These are phyloP conservation scores for Myrmophylax atrothorax DNA, from an alignment of 2,113 vertebrate genomes.

Conservation along the genomic window DNA sequence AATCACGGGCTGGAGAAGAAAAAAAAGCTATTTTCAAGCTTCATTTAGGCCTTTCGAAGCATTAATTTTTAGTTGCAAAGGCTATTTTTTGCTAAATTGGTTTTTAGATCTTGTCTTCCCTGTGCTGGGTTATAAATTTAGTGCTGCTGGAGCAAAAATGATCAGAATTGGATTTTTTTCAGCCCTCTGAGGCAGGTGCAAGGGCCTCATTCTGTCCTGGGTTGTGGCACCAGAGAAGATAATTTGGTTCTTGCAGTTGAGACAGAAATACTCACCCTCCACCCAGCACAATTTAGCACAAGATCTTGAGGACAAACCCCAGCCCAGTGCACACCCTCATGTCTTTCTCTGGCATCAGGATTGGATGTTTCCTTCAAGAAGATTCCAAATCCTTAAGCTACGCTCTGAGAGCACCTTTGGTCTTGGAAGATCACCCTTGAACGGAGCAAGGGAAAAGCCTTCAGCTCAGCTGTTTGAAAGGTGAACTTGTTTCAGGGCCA, in stretches of 20 bases:
- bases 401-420: neutral
- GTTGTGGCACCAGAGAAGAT: neutral
- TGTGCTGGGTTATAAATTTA: constrained; percentile 45
- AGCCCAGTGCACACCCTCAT: neutral
- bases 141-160: constrained; percentile 38
- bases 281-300: neutral
- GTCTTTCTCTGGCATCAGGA: neutral
- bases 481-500: constrained; percentile 41
- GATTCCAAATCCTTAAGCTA: neutral
- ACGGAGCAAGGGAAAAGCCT: neutral
- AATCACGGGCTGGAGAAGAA: neutral
- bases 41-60: constrained; percentile 48
- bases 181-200: constrained; percentile 4
- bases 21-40: constrained; percentile 53
- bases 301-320: neutral
- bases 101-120: constrained; percentile 62
- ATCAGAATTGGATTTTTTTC: constrained; percentile 31
- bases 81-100: constrained; percentile 67
- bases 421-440: neutral
- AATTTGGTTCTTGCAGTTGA: neutral
- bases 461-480: constrained; percentile 46
- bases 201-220: neutral
- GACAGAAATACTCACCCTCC: neutral
- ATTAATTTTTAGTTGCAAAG: constrained; percentile 65
- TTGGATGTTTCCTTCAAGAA: neutral